A percentile compares a stretch with the other conserved stretches of the same genome.
phyloP scores from a whole-genome alignment of 2,888 invertebrate species.

The Rutpela maculata region DNA sequence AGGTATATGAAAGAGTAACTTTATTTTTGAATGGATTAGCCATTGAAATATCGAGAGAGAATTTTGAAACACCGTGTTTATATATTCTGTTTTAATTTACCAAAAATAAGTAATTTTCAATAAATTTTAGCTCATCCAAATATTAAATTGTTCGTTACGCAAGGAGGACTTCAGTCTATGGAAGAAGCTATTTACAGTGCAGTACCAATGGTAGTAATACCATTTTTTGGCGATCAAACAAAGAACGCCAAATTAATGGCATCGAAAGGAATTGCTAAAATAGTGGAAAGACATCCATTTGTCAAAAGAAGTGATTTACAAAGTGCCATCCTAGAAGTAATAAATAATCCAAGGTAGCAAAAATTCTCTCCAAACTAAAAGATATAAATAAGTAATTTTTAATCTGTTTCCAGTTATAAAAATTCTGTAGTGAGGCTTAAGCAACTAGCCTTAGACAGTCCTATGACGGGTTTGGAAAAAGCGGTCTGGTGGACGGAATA shows the following conservation, averaged over 20 bases:
- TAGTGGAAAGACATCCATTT: background rate
- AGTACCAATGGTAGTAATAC: slow-evolving; percentile 37
- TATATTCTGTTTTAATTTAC: too few relatives aligned
- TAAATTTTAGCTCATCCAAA: slow-evolving; percentile 13
- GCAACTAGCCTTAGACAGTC: slow-evolving; percentile 26
- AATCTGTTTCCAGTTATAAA: slow-evolving; percentile 39
- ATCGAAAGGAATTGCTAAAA: slow-evolving; percentile 6
- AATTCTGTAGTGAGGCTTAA: background rate
- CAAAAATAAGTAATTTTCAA: background rate
- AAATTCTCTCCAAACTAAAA: too few relatives aligned
- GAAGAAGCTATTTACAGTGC: slow-evolving; percentile 29
- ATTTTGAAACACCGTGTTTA: too few relatives aligned
- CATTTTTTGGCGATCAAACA: slow-evolving; percentile 24
- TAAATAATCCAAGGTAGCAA: slow-evolving; percentile 17
- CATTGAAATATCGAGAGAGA: too few relatives aligned
- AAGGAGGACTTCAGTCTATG: slow-evolving; percentile 39
- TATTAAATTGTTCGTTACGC: slow-evolving; percentile 33
- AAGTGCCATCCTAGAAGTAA: slow-evolving; percentile 18
- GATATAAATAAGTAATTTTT: too few relatives aligned
- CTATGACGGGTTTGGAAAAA: slow-evolving; percentile 55
- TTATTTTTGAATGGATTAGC: too few relatives aligned
- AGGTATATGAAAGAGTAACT: too few relatives aligned
- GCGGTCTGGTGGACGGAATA: slow-evolving; percentile 63
- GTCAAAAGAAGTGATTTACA: slow-evolving; percentile 4
- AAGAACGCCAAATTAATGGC: slow-evolving; percentile 7